Percentiles rank a stretch among this genome's conserved stretches.
phyloP scores from a whole-genome alignment of 1,140 invertebrate genomes.

The Matsumurasca onukii region DNA sequence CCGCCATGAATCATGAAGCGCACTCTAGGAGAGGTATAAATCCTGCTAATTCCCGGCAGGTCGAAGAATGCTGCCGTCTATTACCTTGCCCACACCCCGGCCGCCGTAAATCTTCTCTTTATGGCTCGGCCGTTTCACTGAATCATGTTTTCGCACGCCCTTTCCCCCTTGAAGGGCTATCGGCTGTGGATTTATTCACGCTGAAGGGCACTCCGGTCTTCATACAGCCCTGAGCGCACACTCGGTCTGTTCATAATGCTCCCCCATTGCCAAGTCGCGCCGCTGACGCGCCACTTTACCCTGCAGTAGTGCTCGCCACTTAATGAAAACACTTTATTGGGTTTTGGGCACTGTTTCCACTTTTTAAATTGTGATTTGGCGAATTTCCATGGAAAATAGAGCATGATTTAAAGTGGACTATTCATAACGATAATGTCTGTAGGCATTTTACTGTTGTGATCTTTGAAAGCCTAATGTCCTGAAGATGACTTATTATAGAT shows the following conservation, averaged over 20 bases:
- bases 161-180: conserved; percentile 12
- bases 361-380: too few relatives aligned
- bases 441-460: too few relatives aligned
- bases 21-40: conserved; percentile 10
- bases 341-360: too few relatives aligned
- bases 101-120: conserved; percentile 15
- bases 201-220: background rate
- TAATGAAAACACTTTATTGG: too few relatives aligned
- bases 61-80: conserved; percentile 7
- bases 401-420: too few relatives aligned
- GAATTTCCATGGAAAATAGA: too few relatives aligned
- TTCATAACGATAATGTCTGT: too few relatives aligned
- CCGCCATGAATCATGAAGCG: conserved; percentile 19
- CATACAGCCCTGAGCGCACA: background rate
- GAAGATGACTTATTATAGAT: too few relatives aligned
- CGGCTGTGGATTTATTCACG: conserved; percentile 9
- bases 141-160: conserved; percentile 26
- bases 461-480: too few relatives aligned
- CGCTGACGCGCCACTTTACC: too few relatives aligned
- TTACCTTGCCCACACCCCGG: conserved; percentile 21
- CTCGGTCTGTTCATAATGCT: conserved; percentile 8
- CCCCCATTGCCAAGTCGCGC: background rate
- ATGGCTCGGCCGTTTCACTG: conserved; percentile 11
- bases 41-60: conserved; percentile 16
- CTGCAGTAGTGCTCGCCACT: too few relatives aligned